Conservation (phyloP, 2,797 vertebrate species). For the Darevskia mixta region DNA sequence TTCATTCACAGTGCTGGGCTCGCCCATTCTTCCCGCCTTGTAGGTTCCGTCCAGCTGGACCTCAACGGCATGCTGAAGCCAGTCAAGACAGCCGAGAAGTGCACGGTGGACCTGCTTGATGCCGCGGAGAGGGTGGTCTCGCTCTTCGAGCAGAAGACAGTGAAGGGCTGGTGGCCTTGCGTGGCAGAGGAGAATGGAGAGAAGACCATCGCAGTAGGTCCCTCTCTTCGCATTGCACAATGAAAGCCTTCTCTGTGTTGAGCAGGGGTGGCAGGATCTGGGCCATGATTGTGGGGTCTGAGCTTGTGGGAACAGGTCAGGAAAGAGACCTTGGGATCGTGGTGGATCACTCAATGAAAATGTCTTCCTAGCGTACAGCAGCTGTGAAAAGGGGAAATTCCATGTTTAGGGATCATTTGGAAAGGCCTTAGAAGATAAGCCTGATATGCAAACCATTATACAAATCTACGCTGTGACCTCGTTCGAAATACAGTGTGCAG, state of each 20-base stretch:
- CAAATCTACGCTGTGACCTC: too few relatives aligned
- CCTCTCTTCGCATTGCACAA: accelerated
- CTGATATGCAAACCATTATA: too few relatives aligned
- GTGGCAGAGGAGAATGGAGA: slow-evolving; percentile 77
- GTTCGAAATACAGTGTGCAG: too few relatives aligned
- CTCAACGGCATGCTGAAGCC: slow-evolving; percentile 94
- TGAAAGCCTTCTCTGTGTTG: neutral
- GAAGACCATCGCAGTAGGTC: slow-evolving; percentile 87
- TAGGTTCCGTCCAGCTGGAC: slow-evolving; percentile 92
- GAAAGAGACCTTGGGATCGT: too few relatives aligned
- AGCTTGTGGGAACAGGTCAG: too few relatives aligned
- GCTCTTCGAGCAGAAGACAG: slow-evolving; percentile 94
- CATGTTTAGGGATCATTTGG: too few relatives aligned
- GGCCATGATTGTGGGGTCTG: too few relatives aligned
- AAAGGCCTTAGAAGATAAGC: too few relatives aligned
- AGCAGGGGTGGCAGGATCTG: neutral
- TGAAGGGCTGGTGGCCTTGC: slow-evolving; percentile 97
- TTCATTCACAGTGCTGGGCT: neutral
- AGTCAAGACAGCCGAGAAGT: slow-evolving; percentile 90
- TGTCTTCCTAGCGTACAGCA: too few relatives aligned
- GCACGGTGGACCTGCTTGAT: slow-evolving; percentile 83
- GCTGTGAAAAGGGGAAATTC: too few relatives aligned
- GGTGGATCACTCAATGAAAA: too few relatives aligned
- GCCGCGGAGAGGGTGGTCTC: slow-evolving; percentile 83
- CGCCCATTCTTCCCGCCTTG: accelerated